Base-by-base conservation (phyloP, 2,797 vertebrate species). In the Acanthis flammea region DNA sequence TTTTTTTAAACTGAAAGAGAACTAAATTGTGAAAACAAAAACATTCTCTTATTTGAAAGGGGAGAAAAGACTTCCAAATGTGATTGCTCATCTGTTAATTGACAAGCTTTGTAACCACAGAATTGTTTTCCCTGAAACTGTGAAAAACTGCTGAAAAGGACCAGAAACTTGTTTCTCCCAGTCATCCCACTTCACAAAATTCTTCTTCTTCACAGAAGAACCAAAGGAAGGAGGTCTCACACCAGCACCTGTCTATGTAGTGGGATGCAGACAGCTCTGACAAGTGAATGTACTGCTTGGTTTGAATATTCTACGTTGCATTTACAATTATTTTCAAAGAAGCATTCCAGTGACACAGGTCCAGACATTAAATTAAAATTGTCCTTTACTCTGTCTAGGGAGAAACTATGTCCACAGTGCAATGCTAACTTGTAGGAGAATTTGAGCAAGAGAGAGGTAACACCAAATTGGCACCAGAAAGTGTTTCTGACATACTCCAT, bases 181-280 rank as follows among this genome's bases (percentile, higher is more conserved):
- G 41, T 42, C 37, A 83, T 58, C 48, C 33, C 23, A 63, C 21
- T 81, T 67, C 41, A 72, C 31, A 85, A 44, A 74, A 53, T 53
- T 11, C 48, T 39, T 39, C 39, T 39, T 39, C 14, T 41, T 13
- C 62, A 53, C 15, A 65, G 30, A 66, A 71, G 13, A 30, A 53
- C 19, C 1, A 9, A 58, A 37, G 39, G 25, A 67, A 54, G 14
- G 19, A 31, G 19, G 21, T 47, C 35, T 75, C 65, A 65, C 14
- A 37, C 9, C n/a, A 63, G 71, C 3, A 1, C 9, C 35, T 31
- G 61, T 14, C 80, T 27, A 6, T 5, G 18, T 10, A 22, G 0
- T 9, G 45, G 78, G 74, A 60, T 35, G 27, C 71, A 85, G 27
- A 21, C 22, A 93, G 47, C 27, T 86, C 61, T 67, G 54, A 10